phyloP scores from a whole-genome alignment of 53 echinoderm and acorn worm species.

The Mesocentrotus franciscanus region DNA sequence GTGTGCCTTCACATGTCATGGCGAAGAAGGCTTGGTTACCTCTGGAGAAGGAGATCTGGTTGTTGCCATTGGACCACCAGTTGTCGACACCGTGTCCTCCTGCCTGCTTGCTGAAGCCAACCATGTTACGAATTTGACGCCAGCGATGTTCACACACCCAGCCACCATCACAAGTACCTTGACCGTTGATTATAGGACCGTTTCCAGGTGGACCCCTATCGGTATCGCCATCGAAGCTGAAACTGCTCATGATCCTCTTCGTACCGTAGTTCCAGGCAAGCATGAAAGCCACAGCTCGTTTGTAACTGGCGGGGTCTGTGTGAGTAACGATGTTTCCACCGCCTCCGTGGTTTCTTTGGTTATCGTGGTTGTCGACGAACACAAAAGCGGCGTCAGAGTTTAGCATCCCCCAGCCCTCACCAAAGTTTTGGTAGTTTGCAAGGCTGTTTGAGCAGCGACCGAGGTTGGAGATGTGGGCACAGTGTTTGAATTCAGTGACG shows the following conservation, averaged over 20 bases:
- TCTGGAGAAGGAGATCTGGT: conserved; percentile 85
- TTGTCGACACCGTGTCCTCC: conserved; percentile 64
- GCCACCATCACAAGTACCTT: conserved; percentile 68
- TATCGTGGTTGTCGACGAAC: conserved; percentile 98
- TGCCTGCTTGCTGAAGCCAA: conserved; percentile 72
- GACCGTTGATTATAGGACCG: conserved; percentile 30
- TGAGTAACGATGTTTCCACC: conserved; percentile 78
- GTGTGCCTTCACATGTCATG: conserved; percentile 67
- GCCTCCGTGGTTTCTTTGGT: conserved; percentile 92
- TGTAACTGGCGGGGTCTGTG: conserved; percentile 74
- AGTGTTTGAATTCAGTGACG: conserved; percentile 95
- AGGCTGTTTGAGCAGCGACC: conserved; percentile 66
- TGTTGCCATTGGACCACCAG: conserved; percentile 83
- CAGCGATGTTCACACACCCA: conserved; percentile 95
- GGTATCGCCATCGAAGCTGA: conserved; percentile 62
- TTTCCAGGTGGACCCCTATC: conserved; percentile 74
- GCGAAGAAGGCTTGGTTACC: conserved; percentile 83
- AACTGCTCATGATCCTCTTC: conserved; percentile 94
- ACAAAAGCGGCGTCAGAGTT: conserved; percentile 72
- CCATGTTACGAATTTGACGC: conserved; percentile 77
- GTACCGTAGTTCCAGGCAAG: conserved; percentile 90
- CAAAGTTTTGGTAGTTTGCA: conserved; percentile 76
- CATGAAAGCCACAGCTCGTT: conserved; percentile 90
- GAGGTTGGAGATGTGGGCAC: conserved; percentile 59
- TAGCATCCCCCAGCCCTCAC: conserved; percentile 83